These are phyloP conservation scores for Prunella fulvescens DNA, from an alignment of 2,113 vertebrate species.

Conservation along the genomic window DNA sequence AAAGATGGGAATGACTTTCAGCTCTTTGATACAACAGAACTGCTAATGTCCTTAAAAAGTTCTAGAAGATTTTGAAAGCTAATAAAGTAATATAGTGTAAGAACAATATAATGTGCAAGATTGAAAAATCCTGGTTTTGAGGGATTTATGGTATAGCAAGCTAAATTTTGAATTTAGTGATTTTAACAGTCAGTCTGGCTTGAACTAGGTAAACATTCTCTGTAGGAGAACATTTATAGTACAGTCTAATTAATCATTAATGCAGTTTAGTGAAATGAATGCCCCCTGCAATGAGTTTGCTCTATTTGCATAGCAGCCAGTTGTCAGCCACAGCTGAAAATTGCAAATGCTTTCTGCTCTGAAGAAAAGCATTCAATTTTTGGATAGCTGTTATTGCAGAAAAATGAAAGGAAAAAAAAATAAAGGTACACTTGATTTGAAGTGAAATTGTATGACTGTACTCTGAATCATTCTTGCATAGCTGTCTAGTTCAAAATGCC, in stretches of 20 bases:
- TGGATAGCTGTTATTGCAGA: background rate
- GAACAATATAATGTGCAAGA: background rate
- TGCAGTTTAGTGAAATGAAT: conserved; percentile 13
- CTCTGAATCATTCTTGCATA: background rate
- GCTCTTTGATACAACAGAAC: background rate
- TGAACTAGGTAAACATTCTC: conserved; percentile 28
- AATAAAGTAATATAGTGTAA: background rate
- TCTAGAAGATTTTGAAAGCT: background rate
- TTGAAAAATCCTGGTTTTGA: background rate
- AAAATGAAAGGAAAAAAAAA: background rate
- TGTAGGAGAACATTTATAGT: conserved; percentile 25
- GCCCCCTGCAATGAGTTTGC: background rate
- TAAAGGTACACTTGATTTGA: background rate
- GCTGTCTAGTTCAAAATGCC: conserved; percentile 9
- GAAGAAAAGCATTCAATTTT: background rate
- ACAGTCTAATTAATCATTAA: conserved; percentile 57
- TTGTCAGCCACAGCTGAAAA: conserved; percentile 9
- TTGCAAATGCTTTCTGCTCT: conserved; percentile 1
- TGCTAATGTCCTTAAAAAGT: background rate
- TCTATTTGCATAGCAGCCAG: background rate
- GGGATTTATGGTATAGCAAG: background rate
- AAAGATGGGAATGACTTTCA: background rate
- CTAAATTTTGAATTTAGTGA: conserved; percentile 11
- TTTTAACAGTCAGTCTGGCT: background rate
- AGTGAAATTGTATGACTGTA: background rate